Conservation (phyloP, 35 echinoderm and acorn worm genomes). For the Ptychodera flava region DNA sequence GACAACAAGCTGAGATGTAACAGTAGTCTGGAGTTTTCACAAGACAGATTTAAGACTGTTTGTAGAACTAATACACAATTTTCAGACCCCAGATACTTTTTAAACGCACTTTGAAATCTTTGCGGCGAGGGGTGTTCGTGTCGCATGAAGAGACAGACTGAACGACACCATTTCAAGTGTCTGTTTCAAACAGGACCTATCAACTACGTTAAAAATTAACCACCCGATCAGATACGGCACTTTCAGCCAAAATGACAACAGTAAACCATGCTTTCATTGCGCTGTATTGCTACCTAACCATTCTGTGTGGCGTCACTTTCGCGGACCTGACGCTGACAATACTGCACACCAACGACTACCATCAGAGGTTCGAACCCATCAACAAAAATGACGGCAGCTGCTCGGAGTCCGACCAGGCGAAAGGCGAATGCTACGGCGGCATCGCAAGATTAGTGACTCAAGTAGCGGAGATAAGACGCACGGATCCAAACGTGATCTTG, state of each 20-base stretch:
- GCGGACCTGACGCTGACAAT: conserved; percentile 4
- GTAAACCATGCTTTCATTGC: neutral
- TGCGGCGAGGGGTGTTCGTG: too few species aligned
- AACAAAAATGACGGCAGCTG: neutral
- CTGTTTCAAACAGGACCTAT: neutral
- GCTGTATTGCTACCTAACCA: neutral
- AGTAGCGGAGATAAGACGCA: conserved; percentile 4
- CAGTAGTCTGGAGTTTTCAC: too few species aligned
- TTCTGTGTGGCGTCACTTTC: neutral
- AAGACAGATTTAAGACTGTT: too few species aligned
- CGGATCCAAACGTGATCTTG: conserved; percentile 4
- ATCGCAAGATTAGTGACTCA: conserved; percentile 5
- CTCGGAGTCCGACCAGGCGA: neutral
- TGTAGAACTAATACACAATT: too few species aligned
- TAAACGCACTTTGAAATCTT: too few species aligned
- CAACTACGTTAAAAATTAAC: neutral
- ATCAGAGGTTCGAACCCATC: neutral
- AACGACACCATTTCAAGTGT: neutral
- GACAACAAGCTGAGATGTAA: too few species aligned
- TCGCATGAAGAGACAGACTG: neutral
- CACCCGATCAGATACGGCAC: too few species aligned
- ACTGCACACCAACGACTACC: conserved; percentile 26
- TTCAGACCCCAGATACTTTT: too few species aligned
- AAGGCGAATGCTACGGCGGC: conserved; percentile 13
- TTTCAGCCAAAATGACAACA: neutral